Conservation (phyloP, 2,113 vertebrate species). For the Struthio camelus region DNA sequence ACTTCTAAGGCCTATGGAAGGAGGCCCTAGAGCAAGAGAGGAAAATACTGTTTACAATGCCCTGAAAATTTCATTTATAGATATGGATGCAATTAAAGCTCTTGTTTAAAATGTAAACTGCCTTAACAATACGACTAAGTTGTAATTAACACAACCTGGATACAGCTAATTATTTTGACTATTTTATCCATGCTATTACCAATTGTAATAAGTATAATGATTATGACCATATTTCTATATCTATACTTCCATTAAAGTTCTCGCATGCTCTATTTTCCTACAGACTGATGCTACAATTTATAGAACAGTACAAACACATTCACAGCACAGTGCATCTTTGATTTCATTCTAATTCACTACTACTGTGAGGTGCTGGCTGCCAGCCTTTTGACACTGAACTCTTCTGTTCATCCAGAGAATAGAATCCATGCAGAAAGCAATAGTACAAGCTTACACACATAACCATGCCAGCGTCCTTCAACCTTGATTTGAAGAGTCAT, state of each 20-base stretch:
- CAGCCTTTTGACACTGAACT: conserved; percentile 8
- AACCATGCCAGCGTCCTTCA: not conserved
- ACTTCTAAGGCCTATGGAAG: not conserved
- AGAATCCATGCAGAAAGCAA: not conserved
- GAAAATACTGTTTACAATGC: not conserved
- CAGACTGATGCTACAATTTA: not conserved
- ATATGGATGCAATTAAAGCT: not conserved
- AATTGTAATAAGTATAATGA: not conserved
- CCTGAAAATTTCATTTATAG: not conserved
- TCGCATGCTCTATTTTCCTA: not conserved
- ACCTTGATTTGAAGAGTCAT: not conserved
- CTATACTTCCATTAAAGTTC: not conserved
- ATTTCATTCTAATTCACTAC: not conserved
- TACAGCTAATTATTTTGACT: not conserved
- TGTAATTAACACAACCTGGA: not conserved
- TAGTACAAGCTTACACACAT: not conserved
- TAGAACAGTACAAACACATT: not conserved
- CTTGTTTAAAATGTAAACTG: not conserved
- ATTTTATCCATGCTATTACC: not conserved
- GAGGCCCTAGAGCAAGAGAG: not conserved
- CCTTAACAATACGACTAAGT: not conserved
- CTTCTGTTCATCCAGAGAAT: not conserved
- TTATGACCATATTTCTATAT: not conserved
- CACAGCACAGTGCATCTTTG: not conserved
- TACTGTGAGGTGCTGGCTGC: not conserved